These are phyloP conservation scores for Morus bassanus DNA, from an alignment of 2,797 vertebrate species.

Conservation along the genomic window DNA sequence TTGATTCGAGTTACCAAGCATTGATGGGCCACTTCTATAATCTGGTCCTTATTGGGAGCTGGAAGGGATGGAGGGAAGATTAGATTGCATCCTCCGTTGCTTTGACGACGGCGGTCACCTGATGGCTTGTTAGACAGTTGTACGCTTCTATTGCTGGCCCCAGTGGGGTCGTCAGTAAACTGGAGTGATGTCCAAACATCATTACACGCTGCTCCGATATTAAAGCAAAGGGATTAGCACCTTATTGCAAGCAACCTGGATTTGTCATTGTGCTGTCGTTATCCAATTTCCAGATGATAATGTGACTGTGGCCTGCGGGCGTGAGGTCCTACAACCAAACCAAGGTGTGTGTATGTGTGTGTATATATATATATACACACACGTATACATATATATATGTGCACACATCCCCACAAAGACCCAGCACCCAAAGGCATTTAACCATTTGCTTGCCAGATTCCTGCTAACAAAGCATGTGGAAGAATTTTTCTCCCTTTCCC, in stretches of 20 bases:
- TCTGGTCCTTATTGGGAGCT: conserved; percentile 89
- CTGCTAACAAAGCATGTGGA: conserved; percentile 11
- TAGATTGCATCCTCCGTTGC: conserved; percentile 89
- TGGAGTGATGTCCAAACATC: conserved; percentile 91
- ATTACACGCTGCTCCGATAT: conserved; percentile 92
- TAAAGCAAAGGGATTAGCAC: conserved; percentile 98
- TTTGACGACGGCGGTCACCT: conserved; percentile 86
- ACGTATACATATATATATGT: rapidly evolving
- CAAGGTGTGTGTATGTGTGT: background rate
- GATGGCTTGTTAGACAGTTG: conserved; percentile 83
- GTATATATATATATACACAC: too few species aligned
- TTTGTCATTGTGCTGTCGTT: conserved; percentile 99
- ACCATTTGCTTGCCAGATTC: conserved; percentile 21
- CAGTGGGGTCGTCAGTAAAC: conserved; percentile 88
- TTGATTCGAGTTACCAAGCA: conserved; percentile 92
- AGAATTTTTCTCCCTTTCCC: conserved; percentile 30
- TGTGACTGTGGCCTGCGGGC: conserved; percentile 81
- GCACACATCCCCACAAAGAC: background rate
- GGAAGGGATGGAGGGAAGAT: conserved; percentile 88
- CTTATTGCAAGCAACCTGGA: conserved; percentile 99
- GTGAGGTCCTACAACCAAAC: conserved; percentile 77
- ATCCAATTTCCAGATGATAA: conserved; percentile 96
- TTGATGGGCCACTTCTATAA: conserved; percentile 84
- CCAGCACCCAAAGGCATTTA: conserved; percentile 49
- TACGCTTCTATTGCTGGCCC: conserved; percentile 82